phyloP scores from a whole-genome alignment of 2,113 vertebrate species.

The Sinocyclocheilus rhinocerous region DNA sequence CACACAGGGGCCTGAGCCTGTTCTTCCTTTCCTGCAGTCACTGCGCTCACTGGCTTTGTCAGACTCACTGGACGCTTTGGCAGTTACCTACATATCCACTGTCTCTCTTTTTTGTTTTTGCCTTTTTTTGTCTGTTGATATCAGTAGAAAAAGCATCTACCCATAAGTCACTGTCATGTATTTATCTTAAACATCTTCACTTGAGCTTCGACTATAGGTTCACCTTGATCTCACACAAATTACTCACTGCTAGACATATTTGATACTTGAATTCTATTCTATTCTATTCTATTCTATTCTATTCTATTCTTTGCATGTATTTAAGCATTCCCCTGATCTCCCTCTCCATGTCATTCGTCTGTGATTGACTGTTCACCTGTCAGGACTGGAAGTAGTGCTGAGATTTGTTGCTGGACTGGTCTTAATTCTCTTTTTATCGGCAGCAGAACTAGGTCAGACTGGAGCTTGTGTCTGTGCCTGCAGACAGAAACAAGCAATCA shows the following conservation, averaged over 20 bases:
- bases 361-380: slow-evolving; percentile 17
- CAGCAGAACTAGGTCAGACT: slow-evolving; percentile 53
- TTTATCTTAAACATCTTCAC: neutral
- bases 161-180: neutral
- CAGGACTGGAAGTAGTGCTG: slow-evolving; percentile 11
- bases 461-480: slow-evolving; percentile 36
- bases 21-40: slow-evolving; percentile 25
- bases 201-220: neutral
- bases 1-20: slow-evolving; percentile 33
- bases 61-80: slow-evolving; percentile 33
- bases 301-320: neutral
- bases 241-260: neutral
- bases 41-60: slow-evolving; percentile 39
- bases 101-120: neutral
- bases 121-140: neutral
- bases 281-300: slow-evolving; percentile 6
- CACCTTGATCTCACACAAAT: neutral
- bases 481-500: slow-evolving; percentile 41
- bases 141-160: neutral
- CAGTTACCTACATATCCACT: neutral
- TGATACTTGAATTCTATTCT: neutral
- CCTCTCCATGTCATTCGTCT: slow-evolving; percentile 15
- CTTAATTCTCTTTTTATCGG: slow-evolving; percentile 41
- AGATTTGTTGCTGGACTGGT: slow-evolving; percentile 17
- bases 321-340: neutral